These are phyloP conservation scores for Microcebus jonahi DNA, from an alignment of 2,113 vertebrate species.

Conservation along the genomic window DNA sequence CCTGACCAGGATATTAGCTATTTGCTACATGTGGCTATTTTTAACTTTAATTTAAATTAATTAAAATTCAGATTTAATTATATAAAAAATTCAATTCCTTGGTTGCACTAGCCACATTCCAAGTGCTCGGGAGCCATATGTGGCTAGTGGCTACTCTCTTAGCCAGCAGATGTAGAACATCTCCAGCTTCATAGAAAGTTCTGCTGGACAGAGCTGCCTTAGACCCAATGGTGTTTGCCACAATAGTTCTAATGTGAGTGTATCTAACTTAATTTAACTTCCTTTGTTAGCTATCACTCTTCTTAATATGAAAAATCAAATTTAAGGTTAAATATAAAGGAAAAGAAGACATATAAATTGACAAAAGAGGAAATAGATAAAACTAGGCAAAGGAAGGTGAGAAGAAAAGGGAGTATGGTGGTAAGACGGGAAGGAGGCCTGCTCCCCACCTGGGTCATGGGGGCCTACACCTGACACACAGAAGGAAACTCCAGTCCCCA, in stretches of 20 bases:
- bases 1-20: neutral
- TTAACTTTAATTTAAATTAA: neutral
- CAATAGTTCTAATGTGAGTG: neutral
- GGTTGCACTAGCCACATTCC: neutral
- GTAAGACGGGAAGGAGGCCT: neutral
- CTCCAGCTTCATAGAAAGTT: neutral
- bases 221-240: neutral
- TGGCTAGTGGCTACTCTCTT: neutral
- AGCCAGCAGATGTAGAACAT: neutral
- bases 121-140: neutral
- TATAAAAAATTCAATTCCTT: neutral
- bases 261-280: neutral
- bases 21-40: neutral
- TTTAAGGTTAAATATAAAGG: neutral
- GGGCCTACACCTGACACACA: accelerated
- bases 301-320: neutral
- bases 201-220: neutral
- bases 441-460: accelerated
- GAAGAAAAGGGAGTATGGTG: accelerated
- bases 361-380: neutral
- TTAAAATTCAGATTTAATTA: neutral
- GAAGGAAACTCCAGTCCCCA: accelerated
- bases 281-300: neutral
- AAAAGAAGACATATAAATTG: neutral
- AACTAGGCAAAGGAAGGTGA: neutral